phyloP scores from a whole-genome alignment of 2,888 invertebrate species.

The Ellobium chinense region DNA sequence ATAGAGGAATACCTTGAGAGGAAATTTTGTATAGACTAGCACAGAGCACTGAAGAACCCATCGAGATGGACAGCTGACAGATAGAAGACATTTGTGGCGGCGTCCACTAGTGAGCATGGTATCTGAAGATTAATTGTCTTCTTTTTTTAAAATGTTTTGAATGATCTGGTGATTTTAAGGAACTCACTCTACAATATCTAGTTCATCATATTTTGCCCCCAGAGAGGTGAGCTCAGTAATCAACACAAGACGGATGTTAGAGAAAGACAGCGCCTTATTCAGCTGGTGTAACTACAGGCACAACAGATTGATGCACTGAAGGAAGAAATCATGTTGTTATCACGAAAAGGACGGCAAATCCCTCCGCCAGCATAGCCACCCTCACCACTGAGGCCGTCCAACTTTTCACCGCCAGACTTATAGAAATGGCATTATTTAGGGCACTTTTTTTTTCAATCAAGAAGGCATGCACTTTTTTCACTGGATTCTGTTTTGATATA shows the following conservation, averaged over 20 bases:
- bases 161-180: too few relatives aligned
- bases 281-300: conserved; percentile 78
- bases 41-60: too few relatives aligned
- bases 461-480: too few relatives aligned
- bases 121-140: too few relatives aligned
- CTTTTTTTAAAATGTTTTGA: neutral
- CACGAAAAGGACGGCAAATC: conserved; percentile 79
- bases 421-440: too few relatives aligned
- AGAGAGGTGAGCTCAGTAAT: conserved; percentile 75
- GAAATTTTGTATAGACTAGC: too few relatives aligned
- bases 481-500: too few relatives aligned
- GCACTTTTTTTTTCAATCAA: too few relatives aligned
- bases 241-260: conserved; percentile 73
- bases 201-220: conserved; percentile 19
- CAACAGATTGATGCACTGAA: conserved; percentile 79
- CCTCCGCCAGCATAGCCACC: conserved; percentile 78
- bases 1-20: too few relatives aligned
- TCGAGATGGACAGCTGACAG: too few relatives aligned
- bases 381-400: conserved; percentile 66
- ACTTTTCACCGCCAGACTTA: neutral
- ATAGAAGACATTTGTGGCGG: too few relatives aligned
- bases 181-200: too few relatives aligned
- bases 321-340: conserved; percentile 78
- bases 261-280: conserved; percentile 76
- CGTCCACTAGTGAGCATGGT: neutral